phyloP scores from a whole-genome alignment of 2,113 vertebrate species.

The Eudyptes chrysolophus region DNA sequence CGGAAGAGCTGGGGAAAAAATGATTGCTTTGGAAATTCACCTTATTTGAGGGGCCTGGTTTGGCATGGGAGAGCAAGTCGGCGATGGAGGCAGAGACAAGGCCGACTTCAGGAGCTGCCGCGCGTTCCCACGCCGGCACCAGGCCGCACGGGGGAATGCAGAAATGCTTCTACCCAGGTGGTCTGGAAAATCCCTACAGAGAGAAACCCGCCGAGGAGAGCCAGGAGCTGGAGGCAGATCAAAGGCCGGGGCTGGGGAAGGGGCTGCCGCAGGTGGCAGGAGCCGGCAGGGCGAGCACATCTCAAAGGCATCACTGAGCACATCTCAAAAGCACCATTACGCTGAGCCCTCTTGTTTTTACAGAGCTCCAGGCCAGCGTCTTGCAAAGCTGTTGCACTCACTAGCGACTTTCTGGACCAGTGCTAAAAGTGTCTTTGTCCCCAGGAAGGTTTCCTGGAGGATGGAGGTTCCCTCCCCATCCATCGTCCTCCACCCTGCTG shows the following conservation, averaged over 20 bases:
- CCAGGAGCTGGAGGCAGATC: neutral
- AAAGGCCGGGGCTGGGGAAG: conserved; percentile 1
- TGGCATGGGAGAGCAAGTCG: neutral
- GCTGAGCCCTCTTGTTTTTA: neutral
- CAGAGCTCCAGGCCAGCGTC: neutral
- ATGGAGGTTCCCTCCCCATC: neutral
- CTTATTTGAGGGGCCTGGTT: neutral
- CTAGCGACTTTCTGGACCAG: accelerated
- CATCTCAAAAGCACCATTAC: neutral
- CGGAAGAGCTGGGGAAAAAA: neutral
- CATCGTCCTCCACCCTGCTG: accelerated
- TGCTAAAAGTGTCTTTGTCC: neutral
- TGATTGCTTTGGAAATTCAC: neutral
- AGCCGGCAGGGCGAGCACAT: neutral
- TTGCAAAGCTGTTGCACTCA: neutral
- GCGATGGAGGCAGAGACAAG: neutral
- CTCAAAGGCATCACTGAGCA: neutral
- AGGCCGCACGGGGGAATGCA: neutral
- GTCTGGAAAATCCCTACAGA: conserved; percentile 47
- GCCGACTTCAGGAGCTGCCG: neutral
- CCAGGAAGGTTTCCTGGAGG: neutral
- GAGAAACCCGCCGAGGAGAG: neutral
- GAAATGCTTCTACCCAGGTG: conserved; percentile 21
- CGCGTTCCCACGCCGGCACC: neutral
- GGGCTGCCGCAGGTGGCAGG: conserved; percentile 32